Conservation (phyloP, 2,888 invertebrate species). For the Magallana nippona region DNA sequence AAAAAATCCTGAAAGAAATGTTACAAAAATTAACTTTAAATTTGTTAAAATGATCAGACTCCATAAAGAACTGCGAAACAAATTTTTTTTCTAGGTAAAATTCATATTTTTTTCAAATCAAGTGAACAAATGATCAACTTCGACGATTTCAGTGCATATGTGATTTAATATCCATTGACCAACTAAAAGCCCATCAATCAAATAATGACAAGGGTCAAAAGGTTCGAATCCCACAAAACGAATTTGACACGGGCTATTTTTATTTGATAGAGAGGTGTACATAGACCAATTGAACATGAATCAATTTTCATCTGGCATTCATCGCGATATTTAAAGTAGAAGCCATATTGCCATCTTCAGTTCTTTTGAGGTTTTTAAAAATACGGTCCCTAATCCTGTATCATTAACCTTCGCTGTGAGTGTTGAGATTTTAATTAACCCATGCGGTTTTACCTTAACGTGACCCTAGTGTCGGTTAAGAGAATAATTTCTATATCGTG, state of each 20-base stretch:
- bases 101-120: not conserved
- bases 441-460: not conserved
- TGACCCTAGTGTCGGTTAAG: not conserved
- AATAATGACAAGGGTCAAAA: slow-evolving; percentile 16
- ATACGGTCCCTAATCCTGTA: too few species aligned
- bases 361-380: too few species aligned
- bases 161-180: not conserved
- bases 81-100: too few species aligned
- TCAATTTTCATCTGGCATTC: too few species aligned
- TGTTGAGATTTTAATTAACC: slow-evolving; percentile 12
- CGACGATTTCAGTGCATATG: not conserved
- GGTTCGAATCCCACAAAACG: not conserved
- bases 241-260: not conserved
- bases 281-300: too few species aligned
- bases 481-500: not conserved
- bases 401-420: too few species aligned
- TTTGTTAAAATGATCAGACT: too few species aligned
- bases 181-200: slow-evolving; percentile 1
- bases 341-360: too few species aligned
- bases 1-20: too few species aligned
- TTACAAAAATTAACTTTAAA: too few species aligned
- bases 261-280: not conserved
- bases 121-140: not conserved
- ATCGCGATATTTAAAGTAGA: too few species aligned
- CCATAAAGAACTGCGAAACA: too few species aligned